Conservation (phyloP, 2,113 vertebrate genomes). For the Chelonoidis abingdonii region DNA sequence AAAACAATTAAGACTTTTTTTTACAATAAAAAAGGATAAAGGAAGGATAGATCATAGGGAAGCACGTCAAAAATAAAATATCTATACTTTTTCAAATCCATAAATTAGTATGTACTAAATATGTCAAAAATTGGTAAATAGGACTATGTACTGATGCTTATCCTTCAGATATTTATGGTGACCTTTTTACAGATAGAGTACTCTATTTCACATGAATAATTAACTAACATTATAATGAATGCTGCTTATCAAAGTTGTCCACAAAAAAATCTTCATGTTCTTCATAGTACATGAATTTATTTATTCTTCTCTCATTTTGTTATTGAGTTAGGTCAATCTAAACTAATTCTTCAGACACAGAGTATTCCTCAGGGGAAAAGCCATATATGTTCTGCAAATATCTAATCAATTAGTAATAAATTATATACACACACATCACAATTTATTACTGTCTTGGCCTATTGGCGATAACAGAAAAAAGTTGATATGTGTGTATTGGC, state of each 20-base stretch:
- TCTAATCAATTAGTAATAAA: background rate
- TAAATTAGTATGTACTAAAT: background rate
- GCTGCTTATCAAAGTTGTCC: background rate
- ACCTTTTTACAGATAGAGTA: background rate
- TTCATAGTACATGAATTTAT: background rate
- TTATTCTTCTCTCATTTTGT: background rate
- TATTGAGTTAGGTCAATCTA: background rate
- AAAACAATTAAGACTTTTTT: background rate
- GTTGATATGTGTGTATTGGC: background rate
- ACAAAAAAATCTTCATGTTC: background rate
- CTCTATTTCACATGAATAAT: background rate
- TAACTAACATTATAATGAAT: background rate
- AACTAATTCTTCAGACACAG: constrained; percentile 12
- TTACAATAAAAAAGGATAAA: background rate
- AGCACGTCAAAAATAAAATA: background rate
- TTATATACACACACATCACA: background rate
- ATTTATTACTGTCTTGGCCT: background rate
- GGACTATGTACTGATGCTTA: background rate
- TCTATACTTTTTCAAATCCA: background rate
- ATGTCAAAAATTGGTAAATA: background rate
- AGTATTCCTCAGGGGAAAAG: background rate
- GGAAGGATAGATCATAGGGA: background rate
- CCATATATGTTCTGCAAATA: background rate
- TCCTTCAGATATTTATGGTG: background rate
- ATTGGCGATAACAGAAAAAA: background rate